Evolutionary conservation across 2,888 invertebrate species (phyloP).

Genomic region (Phaonia tiefii): DNA sequence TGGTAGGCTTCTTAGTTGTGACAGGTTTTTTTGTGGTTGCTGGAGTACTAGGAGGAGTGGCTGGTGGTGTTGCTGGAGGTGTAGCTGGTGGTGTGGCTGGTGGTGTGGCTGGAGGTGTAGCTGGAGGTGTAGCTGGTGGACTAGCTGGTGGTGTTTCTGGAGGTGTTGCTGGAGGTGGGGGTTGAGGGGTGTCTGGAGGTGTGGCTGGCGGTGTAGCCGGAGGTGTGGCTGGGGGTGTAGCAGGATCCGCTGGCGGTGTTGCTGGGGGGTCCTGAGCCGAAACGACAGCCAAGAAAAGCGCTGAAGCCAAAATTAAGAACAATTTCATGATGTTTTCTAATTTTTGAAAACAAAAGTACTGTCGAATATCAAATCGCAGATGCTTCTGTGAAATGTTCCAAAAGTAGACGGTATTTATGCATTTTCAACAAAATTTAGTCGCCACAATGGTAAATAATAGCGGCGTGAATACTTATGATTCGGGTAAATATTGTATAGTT

Average conservation of each 20-base stretch:
- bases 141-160: neutral
- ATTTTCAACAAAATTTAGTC: too few relatives aligned
- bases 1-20: neutral
- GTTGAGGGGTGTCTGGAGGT: neutral
- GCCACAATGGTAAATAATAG: too few relatives aligned
- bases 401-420: too few relatives aligned
- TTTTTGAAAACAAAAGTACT: too few relatives aligned
- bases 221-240: neutral
- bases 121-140: conserved; percentile 2
- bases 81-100: neutral
- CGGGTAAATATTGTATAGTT: too few relatives aligned
- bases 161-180: neutral
- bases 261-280: neutral
- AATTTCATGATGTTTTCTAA: too few relatives aligned
- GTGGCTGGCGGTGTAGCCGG: neutral
- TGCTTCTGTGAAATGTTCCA: too few relatives aligned
- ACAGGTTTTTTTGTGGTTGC: neutral
- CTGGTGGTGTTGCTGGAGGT: neutral
- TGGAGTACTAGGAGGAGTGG: neutral
- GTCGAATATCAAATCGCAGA: too few relatives aligned
- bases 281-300: neutral
- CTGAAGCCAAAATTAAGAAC: neutral
- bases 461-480: too few relatives aligned
- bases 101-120: neutral
- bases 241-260: neutral